Percentiles rank a stretch among this genome's conserved stretches.
Evolutionary conservation across 1,140 invertebrate genomes (phyloP).

Genomic region (Atta texana): DNA sequence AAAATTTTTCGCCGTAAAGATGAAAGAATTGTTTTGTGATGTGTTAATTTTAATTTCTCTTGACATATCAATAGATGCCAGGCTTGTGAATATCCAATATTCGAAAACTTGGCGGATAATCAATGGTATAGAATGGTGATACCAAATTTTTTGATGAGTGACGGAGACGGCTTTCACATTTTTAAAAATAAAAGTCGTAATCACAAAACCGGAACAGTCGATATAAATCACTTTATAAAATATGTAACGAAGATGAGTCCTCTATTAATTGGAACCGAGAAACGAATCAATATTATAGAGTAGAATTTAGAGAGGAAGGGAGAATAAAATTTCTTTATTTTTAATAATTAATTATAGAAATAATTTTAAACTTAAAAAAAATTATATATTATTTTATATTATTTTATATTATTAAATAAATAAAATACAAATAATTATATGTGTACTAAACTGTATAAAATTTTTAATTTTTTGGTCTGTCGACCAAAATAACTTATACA

Average conservation of each 20-base stretch:
- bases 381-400: too few species aligned
- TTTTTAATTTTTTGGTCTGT: too few species aligned
- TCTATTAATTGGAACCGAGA: slow-evolving; percentile 71
- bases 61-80: slow-evolving; percentile 87
- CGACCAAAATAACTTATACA: not conserved
- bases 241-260: slow-evolving; percentile 77
- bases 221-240: slow-evolving; percentile 68
- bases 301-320: not conserved
- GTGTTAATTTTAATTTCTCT: not conserved
- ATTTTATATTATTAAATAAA: too few species aligned
- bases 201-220: slow-evolving; percentile 69
- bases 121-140: slow-evolving; percentile 88
- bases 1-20: not conserved
- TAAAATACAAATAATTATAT: too few species aligned
- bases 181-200: slow-evolving; percentile 73
- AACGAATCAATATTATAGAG: slow-evolving; percentile 63
- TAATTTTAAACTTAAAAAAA: not conserved
- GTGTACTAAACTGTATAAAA: too few species aligned
- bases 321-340: not conserved
- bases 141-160: slow-evolving; percentile 88
- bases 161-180: slow-evolving; percentile 88
- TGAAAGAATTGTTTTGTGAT: not conserved
- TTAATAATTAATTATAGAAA: not conserved
- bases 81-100: slow-evolving; percentile 89
- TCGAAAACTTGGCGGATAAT: slow-evolving; percentile 85